phyloP scores from a whole-genome alignment of 2,797 vertebrate species.

The Falco columbarius region DNA sequence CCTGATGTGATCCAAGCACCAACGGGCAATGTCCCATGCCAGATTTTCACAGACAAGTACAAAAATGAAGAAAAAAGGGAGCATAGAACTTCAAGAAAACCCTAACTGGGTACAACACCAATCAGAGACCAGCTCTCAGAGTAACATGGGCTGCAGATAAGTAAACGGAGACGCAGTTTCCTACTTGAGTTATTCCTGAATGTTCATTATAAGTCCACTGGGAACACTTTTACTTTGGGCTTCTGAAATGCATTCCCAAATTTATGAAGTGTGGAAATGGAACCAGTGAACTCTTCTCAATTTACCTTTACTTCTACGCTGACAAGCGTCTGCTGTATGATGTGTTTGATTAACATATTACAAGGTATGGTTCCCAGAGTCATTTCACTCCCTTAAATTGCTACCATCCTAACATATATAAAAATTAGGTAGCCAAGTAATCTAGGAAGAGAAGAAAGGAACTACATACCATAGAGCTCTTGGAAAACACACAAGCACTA shows the following conservation, averaged over 20 bases:
- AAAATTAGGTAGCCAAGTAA: background rate
- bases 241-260: background rate
- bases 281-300: background rate
- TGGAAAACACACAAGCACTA: background rate
- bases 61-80: background rate
- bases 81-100: background rate
- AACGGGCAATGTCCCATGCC: background rate
- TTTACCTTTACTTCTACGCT: background rate
- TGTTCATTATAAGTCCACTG: background rate
- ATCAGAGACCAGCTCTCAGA: background rate
- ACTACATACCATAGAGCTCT: background rate
- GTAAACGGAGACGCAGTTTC: fast-evolving
- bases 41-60: background rate
- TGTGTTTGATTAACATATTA: background rate
- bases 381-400: background rate
- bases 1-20: background rate
- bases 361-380: background rate
- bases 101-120: background rate
- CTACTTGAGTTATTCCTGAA: background rate
- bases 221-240: background rate
- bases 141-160: background rate
- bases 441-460: background rate
- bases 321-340: background rate
- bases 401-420: background rate
- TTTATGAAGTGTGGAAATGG: background rate